Evolutionary conservation across 2,113 vertebrate genomes (phyloP).

Genomic region (Nibea coibor): DNA sequence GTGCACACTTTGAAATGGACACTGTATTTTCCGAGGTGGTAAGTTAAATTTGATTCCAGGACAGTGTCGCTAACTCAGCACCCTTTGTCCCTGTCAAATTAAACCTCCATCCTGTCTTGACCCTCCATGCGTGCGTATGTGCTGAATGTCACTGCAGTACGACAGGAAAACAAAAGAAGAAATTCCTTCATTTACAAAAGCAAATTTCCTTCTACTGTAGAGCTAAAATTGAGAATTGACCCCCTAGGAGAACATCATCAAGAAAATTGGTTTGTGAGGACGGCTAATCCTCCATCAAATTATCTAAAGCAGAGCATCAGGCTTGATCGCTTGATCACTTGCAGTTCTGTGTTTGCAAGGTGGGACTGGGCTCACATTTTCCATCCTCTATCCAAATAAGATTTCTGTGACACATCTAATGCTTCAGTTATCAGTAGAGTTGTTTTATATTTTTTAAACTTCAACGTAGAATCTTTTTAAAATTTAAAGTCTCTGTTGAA

Average conservation of each 20-base stretch:
- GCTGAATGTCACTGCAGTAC: not conserved
- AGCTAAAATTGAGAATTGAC: constrained; percentile 23
- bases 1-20: not conserved
- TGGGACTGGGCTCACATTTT: not conserved
- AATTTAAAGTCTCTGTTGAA: not conserved
- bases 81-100: not conserved
- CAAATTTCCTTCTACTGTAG: not conserved
- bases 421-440: not conserved
- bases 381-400: not conserved
- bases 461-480: not conserved
- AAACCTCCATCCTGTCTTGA: not conserved
- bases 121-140: not conserved
- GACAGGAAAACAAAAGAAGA: not conserved
- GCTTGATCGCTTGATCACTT: not conserved
- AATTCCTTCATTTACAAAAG: not conserved
- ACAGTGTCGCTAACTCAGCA: not conserved
- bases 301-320: constrained; percentile 29
- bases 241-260: constrained; percentile 42
- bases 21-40: not conserved
- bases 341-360: not conserved
- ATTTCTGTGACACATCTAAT: constrained; percentile 13
- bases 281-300: constrained; percentile 51
- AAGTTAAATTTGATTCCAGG: constrained; percentile 9
- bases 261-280: constrained; percentile 43
- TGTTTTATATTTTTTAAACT: not conserved